Base-by-base conservation (phyloP, 1,140 invertebrate genomes). In the Euwallacea fornicatus region DNA sequence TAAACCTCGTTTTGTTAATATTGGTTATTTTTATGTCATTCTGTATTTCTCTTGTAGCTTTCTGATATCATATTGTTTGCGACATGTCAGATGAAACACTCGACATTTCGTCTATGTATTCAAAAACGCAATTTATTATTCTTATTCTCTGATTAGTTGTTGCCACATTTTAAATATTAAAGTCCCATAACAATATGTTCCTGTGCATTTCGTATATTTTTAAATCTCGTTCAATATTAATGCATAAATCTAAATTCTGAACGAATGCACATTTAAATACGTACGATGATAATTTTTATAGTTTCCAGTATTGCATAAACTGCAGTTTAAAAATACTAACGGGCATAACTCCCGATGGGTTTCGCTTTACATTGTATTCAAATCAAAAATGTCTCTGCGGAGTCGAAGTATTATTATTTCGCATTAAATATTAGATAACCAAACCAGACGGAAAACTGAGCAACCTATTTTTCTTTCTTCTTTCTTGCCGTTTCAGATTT, bases 401-500 rank as follows among this genome's bases (percentile, higher is more conserved):
- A 56, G 11, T 8, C 16, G 8, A 61, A 61, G 42, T 42, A 61
- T 61, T n/a, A 13, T 66, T 54, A 58, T 58, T 66, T 66, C 41
- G 2, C 42, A 43, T 66, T 66, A 56, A 66, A 66, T 15, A 44
- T 66, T 58, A 21, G 41, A n/a, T 56, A 66, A 42, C 42, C 11
- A 21, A 66, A 50, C 54, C 42, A 53, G 42, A 44, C 42, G 65
- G 65, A 66, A 66, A 59, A 66, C 63, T 13, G 44, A 68, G 16
- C 55, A 21, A 68, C 55, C 44, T 60, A 58, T 68, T 68, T 66
- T 68, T 68, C 66, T 46, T 60, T 59, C 55, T 43, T 59, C 44
- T 7, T 68, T 60, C 66, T n/a, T 16, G 67, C 58, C 46, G 55
- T 69, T 54, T 62, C 66, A 50, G 55, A 68, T 68, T 68, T 68